Evolutionary conservation across 2,797 vertebrate genomes (phyloP).

Genomic region (Sciurus carolinensis): DNA sequence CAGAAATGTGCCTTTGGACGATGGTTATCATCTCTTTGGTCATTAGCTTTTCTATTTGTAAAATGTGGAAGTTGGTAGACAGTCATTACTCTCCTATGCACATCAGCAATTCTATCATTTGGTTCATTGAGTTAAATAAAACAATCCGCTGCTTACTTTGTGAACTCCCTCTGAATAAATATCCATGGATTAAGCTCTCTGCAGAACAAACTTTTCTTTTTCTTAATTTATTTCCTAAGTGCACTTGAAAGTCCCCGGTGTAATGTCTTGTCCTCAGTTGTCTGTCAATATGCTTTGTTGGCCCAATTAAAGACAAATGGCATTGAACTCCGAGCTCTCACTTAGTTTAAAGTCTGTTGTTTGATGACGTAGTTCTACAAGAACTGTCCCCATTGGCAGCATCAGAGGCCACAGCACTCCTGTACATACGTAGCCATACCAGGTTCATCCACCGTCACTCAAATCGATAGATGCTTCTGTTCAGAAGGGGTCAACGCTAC

Average conservation of each 20-base stretch:
- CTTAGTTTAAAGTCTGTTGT: background rate
- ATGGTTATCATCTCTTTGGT: background rate
- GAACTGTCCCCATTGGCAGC: background rate
- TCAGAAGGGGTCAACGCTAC: background rate
- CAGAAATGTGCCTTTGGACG: background rate
- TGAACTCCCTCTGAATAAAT: background rate
- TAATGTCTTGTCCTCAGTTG: background rate
- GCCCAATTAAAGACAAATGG: background rate
- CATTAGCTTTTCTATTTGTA: conserved; percentile 37
- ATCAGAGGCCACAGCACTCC: background rate
- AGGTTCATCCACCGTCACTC: too few relatives aligned
- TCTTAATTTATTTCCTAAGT: conserved; percentile 22
- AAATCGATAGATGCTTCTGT: background rate
- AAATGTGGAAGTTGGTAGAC: background rate
- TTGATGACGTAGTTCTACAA: background rate
- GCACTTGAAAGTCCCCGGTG: background rate
- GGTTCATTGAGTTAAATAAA: conserved; percentile 38
- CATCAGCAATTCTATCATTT: conserved; percentile 22
- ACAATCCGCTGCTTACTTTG: background rate
- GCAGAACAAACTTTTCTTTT: background rate
- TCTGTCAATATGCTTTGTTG: background rate
- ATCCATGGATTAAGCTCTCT: background rate
- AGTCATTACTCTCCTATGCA: conserved; percentile 49
- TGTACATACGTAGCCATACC: rapidly evolving
- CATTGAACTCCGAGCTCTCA: background rate